A percentile compares a stretch with the other conserved stretches of the same genome.
phyloP scores from a whole-genome alignment of 92 coral and sea anemone genomes.

The Parazoanthus atlanticus region DNA sequence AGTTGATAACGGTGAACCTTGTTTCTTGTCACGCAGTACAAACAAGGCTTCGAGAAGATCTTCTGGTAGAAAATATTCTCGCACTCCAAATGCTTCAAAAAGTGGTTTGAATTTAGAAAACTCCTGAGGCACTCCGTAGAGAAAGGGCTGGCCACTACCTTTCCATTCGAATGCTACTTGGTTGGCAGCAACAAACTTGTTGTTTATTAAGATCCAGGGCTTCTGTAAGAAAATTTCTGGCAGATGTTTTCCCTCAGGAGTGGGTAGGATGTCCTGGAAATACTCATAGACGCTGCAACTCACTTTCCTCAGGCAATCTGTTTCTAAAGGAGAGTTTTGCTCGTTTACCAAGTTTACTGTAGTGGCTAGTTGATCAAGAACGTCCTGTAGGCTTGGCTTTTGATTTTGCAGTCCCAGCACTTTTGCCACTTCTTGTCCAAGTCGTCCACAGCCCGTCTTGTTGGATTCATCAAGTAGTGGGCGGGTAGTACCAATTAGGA shows the following conservation, averaged over 20 bases:
- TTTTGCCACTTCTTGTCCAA: conserved; percentile 67
- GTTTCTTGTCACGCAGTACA: conserved; percentile 73
- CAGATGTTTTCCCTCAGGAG: conserved; percentile 65
- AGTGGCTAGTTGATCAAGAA: conserved; percentile 76
- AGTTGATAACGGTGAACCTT: conserved; percentile 65
- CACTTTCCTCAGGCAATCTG: conserved; percentile 67
- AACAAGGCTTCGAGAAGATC: conserved; percentile 83
- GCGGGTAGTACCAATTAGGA: conserved; percentile 77
- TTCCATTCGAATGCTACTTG: conserved; percentile 89
- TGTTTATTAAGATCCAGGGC: conserved; percentile 85
- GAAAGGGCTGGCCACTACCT: conserved; percentile 85
- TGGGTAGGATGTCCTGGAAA: conserved; percentile 70
- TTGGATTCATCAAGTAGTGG: conserved; percentile 86
- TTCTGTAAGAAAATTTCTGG: conserved; percentile 66
- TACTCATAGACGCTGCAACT: conserved; percentile 77
- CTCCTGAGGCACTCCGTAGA: conserved; percentile 85
- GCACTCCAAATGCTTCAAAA: conserved; percentile 76
- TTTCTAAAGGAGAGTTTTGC: conserved; percentile 47
- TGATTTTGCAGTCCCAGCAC: conserved; percentile 68
- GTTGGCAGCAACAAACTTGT: conserved; percentile 74
- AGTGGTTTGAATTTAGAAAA: conserved; percentile 74
- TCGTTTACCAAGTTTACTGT: conserved; percentile 68
- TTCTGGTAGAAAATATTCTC: conserved; percentile 68
- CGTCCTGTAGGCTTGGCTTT: conserved; percentile 63
- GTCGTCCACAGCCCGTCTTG: conserved; percentile 84